phyloP scores from a whole-genome alignment of 2,113 vertebrate genomes.

The Hemiscyllium ocellatum region DNA sequence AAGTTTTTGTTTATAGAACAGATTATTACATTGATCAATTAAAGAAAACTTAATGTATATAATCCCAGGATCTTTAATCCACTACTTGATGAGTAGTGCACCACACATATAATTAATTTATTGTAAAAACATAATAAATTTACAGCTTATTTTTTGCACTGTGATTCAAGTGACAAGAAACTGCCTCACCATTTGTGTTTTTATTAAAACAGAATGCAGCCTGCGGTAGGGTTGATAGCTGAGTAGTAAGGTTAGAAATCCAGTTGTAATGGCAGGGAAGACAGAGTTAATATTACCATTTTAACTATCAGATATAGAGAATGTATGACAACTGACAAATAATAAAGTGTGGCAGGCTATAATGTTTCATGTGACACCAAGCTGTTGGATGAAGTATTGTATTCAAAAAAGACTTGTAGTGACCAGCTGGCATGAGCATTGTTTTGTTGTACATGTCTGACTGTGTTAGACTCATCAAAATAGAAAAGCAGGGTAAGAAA shows the following conservation, averaged over 20 bases:
- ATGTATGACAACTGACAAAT: slow-evolving; percentile 38
- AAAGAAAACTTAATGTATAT: background rate
- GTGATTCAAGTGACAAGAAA: slow-evolving; percentile 29
- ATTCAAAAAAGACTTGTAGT: background rate
- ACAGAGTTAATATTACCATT: slow-evolving; percentile 42
- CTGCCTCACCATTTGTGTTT: slow-evolving; percentile 42
- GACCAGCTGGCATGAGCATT: background rate
- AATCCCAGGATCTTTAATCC: background rate
- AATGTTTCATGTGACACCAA: background rate
- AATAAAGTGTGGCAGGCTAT: background rate
- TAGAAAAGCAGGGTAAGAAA: background rate
- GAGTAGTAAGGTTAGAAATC: slow-evolving; percentile 49
- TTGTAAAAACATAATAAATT: slow-evolving; percentile 42
- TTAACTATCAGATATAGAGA: slow-evolving; percentile 42
- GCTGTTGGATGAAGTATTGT: background rate
- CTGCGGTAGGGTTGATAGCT: slow-evolving; percentile 50
- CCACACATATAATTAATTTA: slow-evolving; percentile 39
- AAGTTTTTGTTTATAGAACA: background rate
- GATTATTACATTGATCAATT: slow-evolving; percentile 35
- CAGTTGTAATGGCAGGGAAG: slow-evolving; percentile 42
- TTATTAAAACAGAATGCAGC: slow-evolving; percentile 48
- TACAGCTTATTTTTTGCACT: slow-evolving; percentile 28
- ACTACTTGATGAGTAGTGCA: slow-evolving; percentile 28
- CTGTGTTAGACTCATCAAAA: background rate
- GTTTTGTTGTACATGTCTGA: background rate